These are phyloP conservation scores for Bactericera cockerelli DNA, from an alignment of 1,140 invertebrate species.

Conservation along the genomic window DNA sequence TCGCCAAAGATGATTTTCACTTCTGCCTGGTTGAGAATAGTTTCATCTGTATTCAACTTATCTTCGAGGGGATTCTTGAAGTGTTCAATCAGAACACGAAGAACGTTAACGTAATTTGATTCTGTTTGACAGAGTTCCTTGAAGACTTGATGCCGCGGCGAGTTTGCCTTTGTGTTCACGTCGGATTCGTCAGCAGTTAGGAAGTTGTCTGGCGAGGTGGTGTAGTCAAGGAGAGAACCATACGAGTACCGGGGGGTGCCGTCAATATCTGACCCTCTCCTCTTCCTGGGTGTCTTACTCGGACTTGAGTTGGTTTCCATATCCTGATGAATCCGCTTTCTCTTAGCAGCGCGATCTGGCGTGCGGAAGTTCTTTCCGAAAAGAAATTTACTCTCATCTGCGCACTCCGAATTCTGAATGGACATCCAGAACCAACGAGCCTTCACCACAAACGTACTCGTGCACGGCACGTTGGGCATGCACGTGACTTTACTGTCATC, in stretches of 20 bases:
- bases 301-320: slow-evolving; percentile 20
- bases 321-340: slow-evolving; percentile 42
- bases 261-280: slow-evolving; percentile 2
- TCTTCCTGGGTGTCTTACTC: slow-evolving; percentile 13
- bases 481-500: slow-evolving; percentile 55
- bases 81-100: slow-evolving; percentile 41
- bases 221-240: slow-evolving; percentile 73
- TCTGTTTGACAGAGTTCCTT: slow-evolving; percentile 91
- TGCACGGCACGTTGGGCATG: slow-evolving; percentile 40
- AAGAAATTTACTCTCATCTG: slow-evolving; percentile 73
- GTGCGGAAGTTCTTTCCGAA: slow-evolving; percentile 30
- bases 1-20: slow-evolving; percentile 93
- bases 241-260: slow-evolving; percentile 35
- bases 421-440: slow-evolving; percentile 96
- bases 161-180: background rate
- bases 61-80: slow-evolving; percentile 87
- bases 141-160: slow-evolving; percentile 67
- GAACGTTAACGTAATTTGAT: slow-evolving; percentile 75
- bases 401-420: slow-evolving; percentile 86
- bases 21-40: slow-evolving; percentile 78
- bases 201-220: slow-evolving; percentile 46
- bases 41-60: slow-evolving; percentile 52
- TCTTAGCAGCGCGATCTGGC: slow-evolving; percentile 36
- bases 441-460: slow-evolving; percentile 55
- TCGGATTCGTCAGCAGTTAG: slow-evolving; percentile 39